Conservation (phyloP, 2,888 invertebrate species). For the Eurois occulta region DNA sequence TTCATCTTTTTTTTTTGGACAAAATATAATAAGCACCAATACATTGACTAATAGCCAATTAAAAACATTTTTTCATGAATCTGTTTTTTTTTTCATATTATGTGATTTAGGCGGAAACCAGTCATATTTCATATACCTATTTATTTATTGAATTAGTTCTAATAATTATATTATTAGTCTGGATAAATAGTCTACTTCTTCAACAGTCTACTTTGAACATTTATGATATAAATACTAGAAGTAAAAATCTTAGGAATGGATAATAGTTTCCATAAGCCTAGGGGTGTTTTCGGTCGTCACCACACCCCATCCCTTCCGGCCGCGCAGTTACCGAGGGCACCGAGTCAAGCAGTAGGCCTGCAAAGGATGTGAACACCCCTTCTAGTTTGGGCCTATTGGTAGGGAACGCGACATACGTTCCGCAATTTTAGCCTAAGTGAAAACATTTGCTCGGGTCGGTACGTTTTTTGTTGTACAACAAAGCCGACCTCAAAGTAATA, state of each 20-base stretch:
- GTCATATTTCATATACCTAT: not conserved
- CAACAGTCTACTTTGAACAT: not conserved
- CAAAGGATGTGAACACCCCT: not conserved
- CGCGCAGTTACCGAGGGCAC: not conserved
- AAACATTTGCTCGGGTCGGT: not conserved
- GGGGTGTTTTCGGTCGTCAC: not conserved
- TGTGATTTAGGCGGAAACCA: slow-evolving; percentile 30
- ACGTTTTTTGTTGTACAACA: not conserved
- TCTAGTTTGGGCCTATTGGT: not conserved
- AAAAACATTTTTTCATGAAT: not conserved
- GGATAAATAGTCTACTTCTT: not conserved
- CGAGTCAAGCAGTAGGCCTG: not conserved
- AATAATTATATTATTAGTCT: not conserved
- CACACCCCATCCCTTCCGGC: not conserved
- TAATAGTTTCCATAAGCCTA: not conserved
- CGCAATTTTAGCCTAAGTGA: not conserved
- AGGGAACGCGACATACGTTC: not conserved
- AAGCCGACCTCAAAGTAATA: not conserved
- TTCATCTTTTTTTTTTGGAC: not conserved
- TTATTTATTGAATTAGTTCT: not conserved
- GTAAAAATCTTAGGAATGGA: slow-evolving; percentile 41
- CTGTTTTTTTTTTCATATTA: not conserved
- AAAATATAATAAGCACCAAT: slow-evolving; percentile 27
- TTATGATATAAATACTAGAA: not conserved
- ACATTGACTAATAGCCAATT: not conserved